phyloP scores from a whole-genome alignment of 2,797 vertebrate species.

The Eleutherodactylus coqui region DNA sequence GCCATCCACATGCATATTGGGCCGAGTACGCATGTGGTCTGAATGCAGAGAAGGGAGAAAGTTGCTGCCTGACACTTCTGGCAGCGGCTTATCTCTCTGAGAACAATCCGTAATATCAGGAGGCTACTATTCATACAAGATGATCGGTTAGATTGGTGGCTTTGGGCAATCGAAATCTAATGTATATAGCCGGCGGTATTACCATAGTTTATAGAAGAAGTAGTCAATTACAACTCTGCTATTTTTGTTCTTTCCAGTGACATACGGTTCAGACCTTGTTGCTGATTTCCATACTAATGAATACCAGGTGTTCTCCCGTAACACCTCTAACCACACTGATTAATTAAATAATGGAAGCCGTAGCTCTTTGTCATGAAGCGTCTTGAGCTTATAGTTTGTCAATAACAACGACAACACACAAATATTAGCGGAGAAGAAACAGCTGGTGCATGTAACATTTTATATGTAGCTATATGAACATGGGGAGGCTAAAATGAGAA shows the following conservation, averaged over 20 bases:
- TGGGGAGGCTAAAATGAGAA: neutral
- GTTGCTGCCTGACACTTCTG: too few species aligned
- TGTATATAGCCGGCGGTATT: too few species aligned
- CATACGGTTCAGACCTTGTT: neutral
- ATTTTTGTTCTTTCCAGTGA: neutral
- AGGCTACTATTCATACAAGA: too few species aligned
- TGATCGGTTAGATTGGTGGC: too few species aligned
- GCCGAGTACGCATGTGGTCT: too few species aligned
- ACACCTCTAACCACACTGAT: constrained; percentile 5
- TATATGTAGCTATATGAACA: neutral
- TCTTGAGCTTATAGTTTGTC: constrained; percentile 23
- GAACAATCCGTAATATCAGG: too few species aligned
- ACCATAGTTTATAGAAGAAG: too few species aligned
- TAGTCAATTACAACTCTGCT: neutral
- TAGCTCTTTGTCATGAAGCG: neutral
- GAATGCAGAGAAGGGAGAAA: too few species aligned
- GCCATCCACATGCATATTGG: too few species aligned
- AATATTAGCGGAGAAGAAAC: neutral
- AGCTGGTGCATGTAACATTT: constrained; percentile 4
- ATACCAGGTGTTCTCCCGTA: constrained; percentile 20
- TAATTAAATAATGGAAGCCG: neutral
- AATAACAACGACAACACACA: constrained; percentile 12
- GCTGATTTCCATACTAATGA: constrained; percentile 22
- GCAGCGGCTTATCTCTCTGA: too few species aligned
- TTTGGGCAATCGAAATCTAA: too few species aligned